Base-by-base conservation (phyloP, 2,113 vertebrate species). In the Centropus bengalensis region DNA sequence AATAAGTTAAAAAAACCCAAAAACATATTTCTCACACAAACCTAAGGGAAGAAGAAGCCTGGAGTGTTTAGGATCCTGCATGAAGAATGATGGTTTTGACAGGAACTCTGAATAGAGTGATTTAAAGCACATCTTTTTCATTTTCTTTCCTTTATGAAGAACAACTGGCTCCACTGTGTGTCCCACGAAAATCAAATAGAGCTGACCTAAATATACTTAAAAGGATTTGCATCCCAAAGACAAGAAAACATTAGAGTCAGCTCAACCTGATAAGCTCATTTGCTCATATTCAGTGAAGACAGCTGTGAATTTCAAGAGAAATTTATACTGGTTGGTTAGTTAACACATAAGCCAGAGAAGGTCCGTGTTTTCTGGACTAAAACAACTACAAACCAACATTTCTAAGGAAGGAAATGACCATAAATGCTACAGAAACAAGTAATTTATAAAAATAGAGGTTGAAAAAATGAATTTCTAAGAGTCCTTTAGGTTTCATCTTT, bases 161-260 rank as follows among this genome's bases (percentile, higher is more conserved):
- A 87, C 27, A 76, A 54, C 67, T 82, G 70, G 10, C 32, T 77
- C 10, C 10, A 52, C 62, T 33, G 16, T 62, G 33, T 77, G 79
- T 88, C 94, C 85, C 75, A 71, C 73, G 85, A 94, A 96, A 96
- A 94, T 85, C 73, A 89, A 96, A 66, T 54, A 81, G 75, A 82
- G 68, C 92, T 91, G 86, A 87, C 95, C 95, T 94, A 97, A 96
- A 96, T 96, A 96, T 88, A 86, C 26, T 75, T 95, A 22, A 89
- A 93, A 91, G 66, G 64, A 96, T 94, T 94, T 94, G 89, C 93
- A 96, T 95, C 83, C 91, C 83, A 95, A 96, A 95, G 82, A 91
- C 88, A 95, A 95, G 83, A 94, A 86, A 96, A 96, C 76, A 94
- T 96, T 88, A 89, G 89, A 96, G 88, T 96, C 96, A 97, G 94